Base-by-base conservation (phyloP, 53 echinoderm and acorn worm genomes). In the Hippasteria phrygiana region DNA sequence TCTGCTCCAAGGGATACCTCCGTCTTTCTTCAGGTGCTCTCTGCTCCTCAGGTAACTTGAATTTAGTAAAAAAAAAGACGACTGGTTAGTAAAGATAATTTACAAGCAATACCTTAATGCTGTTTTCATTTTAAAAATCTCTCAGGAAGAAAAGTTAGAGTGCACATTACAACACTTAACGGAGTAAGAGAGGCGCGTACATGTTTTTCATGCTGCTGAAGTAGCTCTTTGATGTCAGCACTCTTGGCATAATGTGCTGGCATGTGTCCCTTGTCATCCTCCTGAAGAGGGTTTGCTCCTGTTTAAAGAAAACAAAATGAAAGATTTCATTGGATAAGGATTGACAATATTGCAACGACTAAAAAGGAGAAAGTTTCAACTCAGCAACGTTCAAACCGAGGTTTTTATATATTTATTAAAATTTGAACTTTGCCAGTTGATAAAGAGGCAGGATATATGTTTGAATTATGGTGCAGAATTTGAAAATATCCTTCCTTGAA, bases 201-300 rank as follows among this genome's bases (percentile, higher is more conserved):
- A 91, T 97, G 92, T 65, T 78, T 42, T 48, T 33, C 80, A 64
- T 91, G 88, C 2, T 87, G 86, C 47, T 89, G 55, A 3, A 97
- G 73, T 3, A 97, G 87, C 66, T 93, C 73, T 43, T 93, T 92
- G 77, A 93, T 82, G 29, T 85, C 81, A 45, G 82, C 43, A 28
- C 88, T 80, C 54, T 93, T 93, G 79, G 97, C 87, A 77, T 97
- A 97, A 39, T 95, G 92, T 11, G 82, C 55, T 5, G 97, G 93
- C n/a, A 77, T 92, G 71, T 97, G 92, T 14, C 97, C 95, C 87
- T 92, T 97, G 17, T 90, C 93, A 91, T 97, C 95, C 51, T 93
- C 89, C 22, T 83, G 71, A 13, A 83, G 75, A 31, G 97, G 97
- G 50, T 90, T 93, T 55, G 95, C 97, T 66, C 95, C 96, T 96